Conservation (phyloP, 1,140 invertebrate species). For the Eueides isabella region DNA sequence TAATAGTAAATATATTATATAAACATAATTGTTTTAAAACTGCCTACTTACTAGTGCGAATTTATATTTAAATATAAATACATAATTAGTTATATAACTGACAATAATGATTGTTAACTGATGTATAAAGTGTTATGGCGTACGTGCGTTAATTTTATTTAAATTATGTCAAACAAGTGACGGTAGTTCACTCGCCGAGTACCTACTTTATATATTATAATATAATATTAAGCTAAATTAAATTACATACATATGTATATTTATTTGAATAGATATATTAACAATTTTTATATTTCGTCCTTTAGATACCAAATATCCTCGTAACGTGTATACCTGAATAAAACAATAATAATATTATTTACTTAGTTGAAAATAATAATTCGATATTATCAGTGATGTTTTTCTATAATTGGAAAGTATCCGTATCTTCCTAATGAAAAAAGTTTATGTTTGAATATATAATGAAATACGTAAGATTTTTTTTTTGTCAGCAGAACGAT, state of each 20-base stretch:
- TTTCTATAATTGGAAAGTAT: background rate
- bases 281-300: slow-evolving; percentile 27
- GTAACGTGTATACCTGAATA: slow-evolving; percentile 12
- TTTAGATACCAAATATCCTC: slow-evolving; percentile 12
- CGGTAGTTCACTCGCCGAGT: slow-evolving; percentile 70
- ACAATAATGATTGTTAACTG: slow-evolving; percentile 83
- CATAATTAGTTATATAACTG: slow-evolving; percentile 82
- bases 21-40: slow-evolving; percentile 78
- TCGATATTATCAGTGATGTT: background rate
- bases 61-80: slow-evolving; percentile 80
- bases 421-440: background rate
- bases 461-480: no score
- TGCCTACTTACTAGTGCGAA: slow-evolving; percentile 80
- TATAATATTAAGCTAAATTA: background rate
- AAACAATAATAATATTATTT: slow-evolving; percentile 12
- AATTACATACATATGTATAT: background rate
- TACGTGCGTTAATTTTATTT: slow-evolving; percentile 72
- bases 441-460: no score
- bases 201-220: slow-evolving; percentile 29
- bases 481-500: no score
- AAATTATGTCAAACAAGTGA: slow-evolving; percentile 57
- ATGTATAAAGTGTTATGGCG: slow-evolving; percentile 79
- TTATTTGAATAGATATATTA: slow-evolving; percentile 27
- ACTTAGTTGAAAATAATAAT: background rate
- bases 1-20: slow-evolving; percentile 67